Base-by-base conservation (phyloP, 2,113 vertebrate genomes). In the Arenaria interpres region DNA sequence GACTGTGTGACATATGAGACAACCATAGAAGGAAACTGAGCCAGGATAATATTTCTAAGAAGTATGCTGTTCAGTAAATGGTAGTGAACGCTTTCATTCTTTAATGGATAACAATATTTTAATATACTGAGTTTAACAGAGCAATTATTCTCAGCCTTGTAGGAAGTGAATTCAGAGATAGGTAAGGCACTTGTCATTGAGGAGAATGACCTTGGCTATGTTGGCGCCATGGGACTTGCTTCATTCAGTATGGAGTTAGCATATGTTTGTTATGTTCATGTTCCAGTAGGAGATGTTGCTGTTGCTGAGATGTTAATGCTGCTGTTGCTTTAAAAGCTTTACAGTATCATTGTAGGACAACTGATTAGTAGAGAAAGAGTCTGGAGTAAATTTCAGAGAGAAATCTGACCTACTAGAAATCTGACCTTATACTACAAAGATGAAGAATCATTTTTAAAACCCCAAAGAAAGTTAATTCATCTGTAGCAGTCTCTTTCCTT, bases 261-360 rank as follows among this genome's bases (percentile, higher is more conserved):
- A 0, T 63, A 30, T 50, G 21, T 60, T 56, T 1, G 1, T 79
- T 56, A 39, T 5, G 17, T 41, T 51, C 13, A 0, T 51, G 19
- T 84, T 50, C 57, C 53, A 41, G 53, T 62, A 37, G 46, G 37
- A 71, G 68, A 27, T 54, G 24, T 35, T 53, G 15, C 19, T 69
- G 16, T 30, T 50, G 25, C 27, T 59, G 60, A 68, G 45, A 59
- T 64, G 45, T 53, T 43, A 63, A 57, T 59, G 32, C 54, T 56
- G 35, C 35, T 66, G 50, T 59, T 71, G 4, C 41, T 64, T 15
- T 56, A 41, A 87, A 71, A 89, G 46, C 39, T 87, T 75, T 64
- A 60, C 10, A 8, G 11, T 68, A 16, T 57, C 14, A 4, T 13
- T 71, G 45, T 71, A 51, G 73, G 41, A 74, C 45, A 83, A 12